phyloP scores from a whole-genome alignment of 1,140 invertebrate genomes.

The Drosophila punjabiensis region DNA sequence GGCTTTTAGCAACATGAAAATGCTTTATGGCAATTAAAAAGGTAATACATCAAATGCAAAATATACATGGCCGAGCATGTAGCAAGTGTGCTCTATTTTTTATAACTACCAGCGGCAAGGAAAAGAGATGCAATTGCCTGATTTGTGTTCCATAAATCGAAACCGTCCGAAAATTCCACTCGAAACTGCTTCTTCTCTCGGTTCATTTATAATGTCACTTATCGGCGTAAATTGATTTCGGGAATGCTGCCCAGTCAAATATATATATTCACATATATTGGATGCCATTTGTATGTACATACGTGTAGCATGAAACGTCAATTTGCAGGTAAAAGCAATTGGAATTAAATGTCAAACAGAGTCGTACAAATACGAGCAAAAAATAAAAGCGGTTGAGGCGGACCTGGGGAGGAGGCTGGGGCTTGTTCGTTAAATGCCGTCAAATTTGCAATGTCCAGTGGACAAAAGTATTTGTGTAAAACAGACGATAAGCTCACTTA shows the following conservation, averaged over 20 bases:
- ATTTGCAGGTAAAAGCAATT: slow-evolving; percentile 81
- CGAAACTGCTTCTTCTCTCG: background rate
- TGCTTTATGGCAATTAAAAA: slow-evolving; percentile 81
- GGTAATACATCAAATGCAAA: slow-evolving; percentile 76
- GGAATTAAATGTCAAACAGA: slow-evolving; percentile 76
- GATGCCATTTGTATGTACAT: slow-evolving; percentile 21
- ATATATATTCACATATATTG: slow-evolving; percentile 52
- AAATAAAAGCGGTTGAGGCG: background rate
- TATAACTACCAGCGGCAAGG: slow-evolving; percentile 15
- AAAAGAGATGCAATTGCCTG: slow-evolving; percentile 24
- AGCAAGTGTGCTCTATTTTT: slow-evolving; percentile 24
- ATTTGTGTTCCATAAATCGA: slow-evolving; percentile 36
- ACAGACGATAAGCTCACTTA: slow-evolving; percentile 77
- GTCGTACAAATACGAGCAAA: slow-evolving; percentile 18
- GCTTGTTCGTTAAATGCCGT: slow-evolving; percentile 60
- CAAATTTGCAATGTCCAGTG: slow-evolving; percentile 69
- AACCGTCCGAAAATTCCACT: slow-evolving; percentile 28
- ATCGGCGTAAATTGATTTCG: slow-evolving; percentile 25
- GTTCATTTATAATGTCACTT: slow-evolving; percentile 16
- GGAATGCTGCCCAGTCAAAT: slow-evolving; percentile 9
- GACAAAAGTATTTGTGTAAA: slow-evolving; percentile 81
- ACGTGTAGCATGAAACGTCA: slow-evolving; percentile 66
- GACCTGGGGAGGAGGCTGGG: background rate
- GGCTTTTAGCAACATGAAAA: slow-evolving; percentile 77
- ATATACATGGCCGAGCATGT: slow-evolving; percentile 33